Evolutionary conservation across 2,113 vertebrate species (phyloP), one percentile per base, ranked within the genome.

Genomic region (Craseonycteris thonglongyai): DNA sequence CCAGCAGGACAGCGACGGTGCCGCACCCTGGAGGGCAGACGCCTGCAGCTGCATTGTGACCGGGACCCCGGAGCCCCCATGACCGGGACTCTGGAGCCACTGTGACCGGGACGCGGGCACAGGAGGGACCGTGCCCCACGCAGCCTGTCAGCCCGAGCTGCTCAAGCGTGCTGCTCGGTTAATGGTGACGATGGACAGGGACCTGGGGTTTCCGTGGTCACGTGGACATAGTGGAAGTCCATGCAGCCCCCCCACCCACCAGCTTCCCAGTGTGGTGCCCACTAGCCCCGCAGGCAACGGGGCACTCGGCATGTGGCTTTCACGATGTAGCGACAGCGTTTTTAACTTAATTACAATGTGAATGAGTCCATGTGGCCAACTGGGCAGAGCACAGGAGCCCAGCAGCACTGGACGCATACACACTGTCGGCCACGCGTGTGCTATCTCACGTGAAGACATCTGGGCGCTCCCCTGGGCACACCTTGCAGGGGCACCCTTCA

Each of bases 1-100:
- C 66, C 49, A 99, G 98, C 89, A 99, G 40, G 91, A 99, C 98
- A 13, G 99, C 99, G 97, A 99, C 97, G 80, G 99, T 56, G 0
- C 99, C 99, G 45, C 99, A 99, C 21, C 98, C 99, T 99, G 97
- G 0, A 6, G 12, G 56, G 95, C 92, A 96, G 47, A 88, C 56
- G n/a, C n/a, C n/a, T n/a, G n/a, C n/a, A n/a, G n/a, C n/a, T n/a
- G n/a, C n/a, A n/a, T n/a, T n/a, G n/a, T n/a, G n/a, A n/a, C n/a
- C n/a, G n/a, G n/a, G n/a, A n/a, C n/a, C n/a, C n/a, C n/a, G n/a
- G n/a, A n/a, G n/a, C n/a, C n/a, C n/a, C n/a, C n/a, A n/a, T n/a
- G n/a, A n/a, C n/a, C n/a, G n/a, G n/a, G n/a, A n/a, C n/a, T n/a
- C n/a, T n/a, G n/a, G n/a, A n/a, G n/a, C n/a, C n/a, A n/a, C n/a